phyloP scores from a whole-genome alignment of 37 sponge, comb jelly and placozoan genomes.

The Theonella swinhoei region DNA sequence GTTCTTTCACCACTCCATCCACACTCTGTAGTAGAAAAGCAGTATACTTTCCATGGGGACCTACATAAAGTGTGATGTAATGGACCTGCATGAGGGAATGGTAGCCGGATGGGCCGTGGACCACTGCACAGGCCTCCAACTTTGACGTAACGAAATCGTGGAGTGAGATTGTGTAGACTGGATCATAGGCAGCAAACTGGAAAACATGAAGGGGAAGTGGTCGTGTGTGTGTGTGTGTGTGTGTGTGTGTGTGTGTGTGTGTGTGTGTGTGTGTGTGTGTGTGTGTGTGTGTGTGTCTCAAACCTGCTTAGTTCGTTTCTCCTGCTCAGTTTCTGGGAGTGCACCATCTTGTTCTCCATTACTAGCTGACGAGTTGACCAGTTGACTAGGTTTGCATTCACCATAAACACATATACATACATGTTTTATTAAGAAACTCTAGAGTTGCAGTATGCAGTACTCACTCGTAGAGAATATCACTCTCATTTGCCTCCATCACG shows the following conservation, averaged over 20 bases:
- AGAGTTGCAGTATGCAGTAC: background rate
- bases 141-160: conserved; percentile 39
- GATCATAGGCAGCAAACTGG: conserved; percentile 59
- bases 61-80: too few species aligned
- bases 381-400: background rate
- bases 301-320: conserved; percentile 23
- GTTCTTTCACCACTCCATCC: conserved; percentile 35
- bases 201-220: background rate
- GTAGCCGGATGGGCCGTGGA: conserved; percentile 32
- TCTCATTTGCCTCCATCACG: conserved; percentile 56
- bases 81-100: conserved; percentile 14
- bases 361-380: background rate
- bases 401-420: conserved; percentile 4
- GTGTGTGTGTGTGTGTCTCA: background rate
- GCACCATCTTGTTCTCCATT: background rate
- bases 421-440: background rate
- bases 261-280: background rate
- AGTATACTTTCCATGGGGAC: background rate
- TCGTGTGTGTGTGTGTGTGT: background rate
- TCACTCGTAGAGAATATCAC: conserved; percentile 53
- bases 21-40: conserved; percentile 21
- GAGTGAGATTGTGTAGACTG: conserved; percentile 42
- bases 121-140: conserved; percentile 49
- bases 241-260: background rate
- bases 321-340: conserved; percentile 16